phyloP scores from a whole-genome alignment of 1,140 invertebrate genomes.

The Drosophila lini region DNA sequence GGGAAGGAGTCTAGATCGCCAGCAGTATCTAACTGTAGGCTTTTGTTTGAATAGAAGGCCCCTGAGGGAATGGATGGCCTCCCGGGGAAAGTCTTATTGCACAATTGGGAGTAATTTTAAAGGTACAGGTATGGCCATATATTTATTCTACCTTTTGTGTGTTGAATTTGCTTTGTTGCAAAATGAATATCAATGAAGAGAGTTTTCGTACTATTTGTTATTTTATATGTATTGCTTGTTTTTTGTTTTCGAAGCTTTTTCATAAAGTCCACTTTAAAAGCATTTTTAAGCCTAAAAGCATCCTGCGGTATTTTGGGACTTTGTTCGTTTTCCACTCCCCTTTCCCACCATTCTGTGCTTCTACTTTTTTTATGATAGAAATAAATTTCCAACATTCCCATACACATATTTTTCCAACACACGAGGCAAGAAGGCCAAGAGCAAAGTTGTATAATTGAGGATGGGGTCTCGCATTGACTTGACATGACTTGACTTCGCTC shows the following conservation, averaged over 20 bases:
- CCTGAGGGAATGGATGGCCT: slow-evolving; percentile 7
- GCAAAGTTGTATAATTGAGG: slow-evolving; percentile 36
- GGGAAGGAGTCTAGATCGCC: slow-evolving; percentile 16
- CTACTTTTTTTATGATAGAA: slow-evolving; percentile 51
- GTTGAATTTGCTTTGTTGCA: slow-evolving; percentile 30
- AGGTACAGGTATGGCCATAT: slow-evolving; percentile 8
- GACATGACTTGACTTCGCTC: slow-evolving; percentile 36
- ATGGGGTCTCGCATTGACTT: slow-evolving; percentile 24
- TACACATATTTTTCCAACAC: slow-evolving; percentile 28
- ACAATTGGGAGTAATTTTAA: slow-evolving; percentile 19
- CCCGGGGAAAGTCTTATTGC: slow-evolving; percentile 24
- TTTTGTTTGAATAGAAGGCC: slow-evolving; percentile 21
- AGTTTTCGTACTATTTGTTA: slow-evolving; percentile 17
- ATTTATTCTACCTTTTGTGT: slow-evolving; percentile 15
- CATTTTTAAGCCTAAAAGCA: slow-evolving; percentile 51
- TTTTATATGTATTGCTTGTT: neutral
- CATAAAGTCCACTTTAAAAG: slow-evolving; percentile 33
- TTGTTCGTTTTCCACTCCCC: slow-evolving; percentile 11
- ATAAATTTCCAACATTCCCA: slow-evolving; percentile 55
- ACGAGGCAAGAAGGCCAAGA: slow-evolving; percentile 22
- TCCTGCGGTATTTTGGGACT: slow-evolving; percentile 34
- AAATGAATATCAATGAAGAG: slow-evolving; percentile 54
- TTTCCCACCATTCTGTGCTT: slow-evolving; percentile 4
- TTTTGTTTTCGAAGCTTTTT: slow-evolving; percentile 1
- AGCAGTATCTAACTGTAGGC: slow-evolving; percentile 28